Base-by-base conservation (phyloP, 1,140 invertebrate species). In the Reticulitermes speratus region DNA sequence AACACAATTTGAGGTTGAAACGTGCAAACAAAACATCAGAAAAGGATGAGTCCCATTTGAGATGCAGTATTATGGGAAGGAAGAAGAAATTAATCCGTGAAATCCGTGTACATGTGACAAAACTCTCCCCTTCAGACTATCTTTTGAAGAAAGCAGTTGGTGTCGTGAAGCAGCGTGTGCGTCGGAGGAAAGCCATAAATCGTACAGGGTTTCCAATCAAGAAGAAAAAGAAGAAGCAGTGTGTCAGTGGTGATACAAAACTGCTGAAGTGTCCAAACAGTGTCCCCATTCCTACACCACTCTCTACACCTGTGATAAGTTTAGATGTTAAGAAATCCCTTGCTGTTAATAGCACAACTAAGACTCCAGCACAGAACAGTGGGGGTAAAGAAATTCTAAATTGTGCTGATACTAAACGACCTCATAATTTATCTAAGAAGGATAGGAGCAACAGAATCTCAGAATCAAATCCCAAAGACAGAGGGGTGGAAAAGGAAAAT, bases 171-270 rank as follows among this genome's bases (percentile, higher is more conserved):
- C 94, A 95, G 87, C 95, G 95, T 90, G 91, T 94, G 16, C 93
- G 95, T 86, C 93, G 96, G 85, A 94, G 96, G 84, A 95, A 96
- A 90, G 93, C 95, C 12, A 95, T 96, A 23, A 98, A 97, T 90
- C 92, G 96, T 88, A 97, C 97, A 21, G 97, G 96, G 14, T 97
- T 97, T 90, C 97, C 97, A 0, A 96, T 94, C 30, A 91, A 96
- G 30, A 96, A 96, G 88, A 96, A 95, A 88, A 97, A 97, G 89
- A 97, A 97, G 89, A 96, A 96, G 88, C 96, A 95, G 90, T 88
- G 44, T 59, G 23, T 83, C 32, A 52, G 32, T 45, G 75, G 45
- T 86, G 75, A 83, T 30, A 23, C 38, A 25, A 82, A 84, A 21
- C 65, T 25, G 9, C 25, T 30, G 25, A 59, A 44, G 45, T 30